A percentile compares a stretch with the other conserved stretches of the same genome.
phyloP scores from a whole-genome alignment of 2,797 vertebrate genomes.

The Spheniscus humboldti region DNA sequence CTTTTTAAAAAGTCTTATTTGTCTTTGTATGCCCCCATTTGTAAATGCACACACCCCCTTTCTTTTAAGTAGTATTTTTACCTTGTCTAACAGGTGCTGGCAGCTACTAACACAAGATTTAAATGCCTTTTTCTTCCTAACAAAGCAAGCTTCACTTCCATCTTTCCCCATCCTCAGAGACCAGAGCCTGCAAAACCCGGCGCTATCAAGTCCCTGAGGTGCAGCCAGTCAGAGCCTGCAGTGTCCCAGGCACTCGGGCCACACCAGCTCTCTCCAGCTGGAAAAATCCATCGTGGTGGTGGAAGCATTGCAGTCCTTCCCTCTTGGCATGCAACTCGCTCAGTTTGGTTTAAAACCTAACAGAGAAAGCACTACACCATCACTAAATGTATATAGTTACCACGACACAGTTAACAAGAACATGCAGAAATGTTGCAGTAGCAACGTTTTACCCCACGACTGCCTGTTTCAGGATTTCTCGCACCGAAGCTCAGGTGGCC shows the following conservation, averaged over 20 bases:
- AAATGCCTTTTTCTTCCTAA: background rate
- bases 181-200: background rate
- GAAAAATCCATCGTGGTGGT: background rate
- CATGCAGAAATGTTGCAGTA: background rate
- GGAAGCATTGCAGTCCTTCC: background rate
- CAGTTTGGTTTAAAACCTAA: background rate
- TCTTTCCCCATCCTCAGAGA: background rate
- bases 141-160: background rate
- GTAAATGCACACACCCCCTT: background rate
- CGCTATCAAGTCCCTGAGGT: background rate
- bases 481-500: fast-evolving
- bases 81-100: background rate
- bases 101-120: background rate
- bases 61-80: background rate
- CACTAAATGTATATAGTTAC: background rate
- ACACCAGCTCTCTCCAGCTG: background rate
- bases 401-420: background rate
- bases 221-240: background rate
- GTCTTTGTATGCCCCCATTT: background rate
- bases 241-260: background rate
- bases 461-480: background rate
- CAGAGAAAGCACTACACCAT: background rate
- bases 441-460: background rate
- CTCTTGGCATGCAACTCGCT: background rate
- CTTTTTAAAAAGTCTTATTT: background rate